A percentile compares a stretch with the other conserved stretches of the same genome.
Evolutionary conservation across 2,888 invertebrate species (phyloP).

Genomic region (Schizaphis graminum): DNA sequence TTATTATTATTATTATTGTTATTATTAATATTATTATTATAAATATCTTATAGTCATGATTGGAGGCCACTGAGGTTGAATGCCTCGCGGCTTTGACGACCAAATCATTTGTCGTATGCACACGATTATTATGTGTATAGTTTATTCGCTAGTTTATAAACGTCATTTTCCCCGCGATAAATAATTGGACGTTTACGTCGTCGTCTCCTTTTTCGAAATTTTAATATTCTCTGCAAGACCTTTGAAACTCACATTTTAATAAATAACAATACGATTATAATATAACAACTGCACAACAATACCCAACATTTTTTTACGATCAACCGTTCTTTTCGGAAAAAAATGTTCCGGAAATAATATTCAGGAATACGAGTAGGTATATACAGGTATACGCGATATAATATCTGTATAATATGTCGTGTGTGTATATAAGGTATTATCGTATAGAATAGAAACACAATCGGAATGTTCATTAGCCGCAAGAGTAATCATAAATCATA

Average conservation of each 20-base stretch:
- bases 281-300: neutral
- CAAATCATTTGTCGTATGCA: constrained; percentile 23
- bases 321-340: neutral
- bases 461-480: constrained; percentile 61
- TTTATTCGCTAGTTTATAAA: neutral
- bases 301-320: neutral
- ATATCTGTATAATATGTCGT: neutral
- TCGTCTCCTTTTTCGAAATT: neutral
- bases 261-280: neutral
- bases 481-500: constrained; percentile 58
- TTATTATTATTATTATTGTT: constrained; percentile 37
- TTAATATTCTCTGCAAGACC: neutral
- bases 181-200: neutral
- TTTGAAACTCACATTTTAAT: neutral
- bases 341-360: constrained; percentile 36
- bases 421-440: neutral
- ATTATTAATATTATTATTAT: constrained; percentile 51
- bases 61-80: constrained; percentile 64
- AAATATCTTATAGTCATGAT: constrained; percentile 58
- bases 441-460: constrained; percentile 38
- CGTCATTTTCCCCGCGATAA: neutral
- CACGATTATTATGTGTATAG: neutral
- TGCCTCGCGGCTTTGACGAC: constrained; percentile 47
- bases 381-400: too few relatives aligned
- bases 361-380: neutral